phyloP scores from a whole-genome alignment of 2,797 vertebrate genomes.

The Fringilla coelebs region DNA sequence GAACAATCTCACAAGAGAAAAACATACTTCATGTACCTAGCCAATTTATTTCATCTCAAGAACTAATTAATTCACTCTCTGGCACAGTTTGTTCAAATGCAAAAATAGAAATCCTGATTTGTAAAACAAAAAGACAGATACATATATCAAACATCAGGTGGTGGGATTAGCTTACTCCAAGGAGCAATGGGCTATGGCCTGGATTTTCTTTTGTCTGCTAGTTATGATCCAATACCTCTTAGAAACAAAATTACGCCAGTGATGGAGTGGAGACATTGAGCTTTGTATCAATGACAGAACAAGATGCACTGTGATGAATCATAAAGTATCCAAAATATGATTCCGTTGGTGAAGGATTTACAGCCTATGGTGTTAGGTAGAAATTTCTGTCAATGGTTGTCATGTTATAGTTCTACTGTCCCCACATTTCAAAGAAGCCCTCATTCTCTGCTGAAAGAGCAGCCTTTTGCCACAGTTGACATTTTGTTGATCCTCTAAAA shows the following conservation, averaged over 20 bases:
- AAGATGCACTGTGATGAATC: background rate
- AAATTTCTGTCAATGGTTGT: background rate
- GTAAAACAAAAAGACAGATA: background rate
- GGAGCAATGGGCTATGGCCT: background rate
- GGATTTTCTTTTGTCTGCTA: background rate
- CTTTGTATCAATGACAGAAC: background rate
- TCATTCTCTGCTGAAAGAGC: background rate
- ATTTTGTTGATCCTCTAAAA: background rate
- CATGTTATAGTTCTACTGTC: background rate
- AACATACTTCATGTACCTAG: background rate
- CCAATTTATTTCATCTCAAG: background rate
- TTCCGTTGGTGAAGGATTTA: background rate
- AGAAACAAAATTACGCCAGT: background rate
- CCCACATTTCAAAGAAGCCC: background rate
- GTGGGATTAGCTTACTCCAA: background rate
- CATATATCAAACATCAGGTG: background rate
- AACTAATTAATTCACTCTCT: background rate
- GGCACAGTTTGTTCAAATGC: background rate
- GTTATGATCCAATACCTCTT: background rate
- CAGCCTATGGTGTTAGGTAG: background rate
- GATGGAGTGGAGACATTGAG: background rate
- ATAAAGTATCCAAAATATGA: background rate
- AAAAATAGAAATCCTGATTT: background rate
- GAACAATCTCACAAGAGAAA: background rate
- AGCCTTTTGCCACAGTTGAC: background rate